Percentiles rank a stretch among this genome's conserved stretches.
Evolutionary conservation across 1,140 invertebrate genomes (phyloP).

Genomic region (Tyrophagus putrescentiae): DNA sequence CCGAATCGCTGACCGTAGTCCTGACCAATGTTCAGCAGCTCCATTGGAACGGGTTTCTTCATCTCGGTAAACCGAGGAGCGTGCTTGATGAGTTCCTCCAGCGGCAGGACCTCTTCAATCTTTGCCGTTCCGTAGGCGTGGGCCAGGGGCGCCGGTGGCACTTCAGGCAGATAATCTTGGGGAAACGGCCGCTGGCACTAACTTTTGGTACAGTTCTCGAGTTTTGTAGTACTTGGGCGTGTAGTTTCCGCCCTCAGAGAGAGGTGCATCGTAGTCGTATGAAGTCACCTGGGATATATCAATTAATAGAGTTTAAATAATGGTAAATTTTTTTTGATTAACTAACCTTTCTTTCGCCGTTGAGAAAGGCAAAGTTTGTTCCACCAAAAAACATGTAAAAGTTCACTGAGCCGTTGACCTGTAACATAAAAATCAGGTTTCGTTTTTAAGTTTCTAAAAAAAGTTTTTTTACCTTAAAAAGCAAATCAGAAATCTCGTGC

Average conservation of each 20-base stretch:
- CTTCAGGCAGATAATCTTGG: conserved; percentile 31
- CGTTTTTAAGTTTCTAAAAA: conserved; percentile 29
- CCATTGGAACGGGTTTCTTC: background rate
- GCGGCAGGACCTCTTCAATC: background rate
- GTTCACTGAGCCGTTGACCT: conserved; percentile 32
- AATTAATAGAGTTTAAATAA: background rate
- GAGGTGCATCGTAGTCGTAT: conserved; percentile 40
- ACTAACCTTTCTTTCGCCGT: conserved; percentile 28
- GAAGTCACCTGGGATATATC: conserved; percentile 27
- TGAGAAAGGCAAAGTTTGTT: conserved; percentile 23
- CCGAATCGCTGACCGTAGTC: conserved; percentile 6
- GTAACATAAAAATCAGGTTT: conserved; percentile 30
- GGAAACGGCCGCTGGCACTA: conserved; percentile 32
- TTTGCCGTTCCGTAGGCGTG: background rate
- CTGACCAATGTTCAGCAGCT: background rate
- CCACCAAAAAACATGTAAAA: conserved; percentile 28
- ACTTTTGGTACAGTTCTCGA: background rate
- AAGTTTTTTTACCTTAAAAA: too few relatives aligned
- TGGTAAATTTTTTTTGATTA: conserved; percentile 33
- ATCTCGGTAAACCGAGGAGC: too few relatives aligned
- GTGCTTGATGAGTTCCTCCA: background rate
- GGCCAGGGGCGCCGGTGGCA: background rate
- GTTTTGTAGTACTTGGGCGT: conserved; percentile 33
- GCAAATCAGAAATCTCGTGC: too few relatives aligned
- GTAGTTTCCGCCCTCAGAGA: conserved; percentile 38